Conservation (phyloP, 2,888 invertebrate species). For the Plagodis pulveraria region DNA sequence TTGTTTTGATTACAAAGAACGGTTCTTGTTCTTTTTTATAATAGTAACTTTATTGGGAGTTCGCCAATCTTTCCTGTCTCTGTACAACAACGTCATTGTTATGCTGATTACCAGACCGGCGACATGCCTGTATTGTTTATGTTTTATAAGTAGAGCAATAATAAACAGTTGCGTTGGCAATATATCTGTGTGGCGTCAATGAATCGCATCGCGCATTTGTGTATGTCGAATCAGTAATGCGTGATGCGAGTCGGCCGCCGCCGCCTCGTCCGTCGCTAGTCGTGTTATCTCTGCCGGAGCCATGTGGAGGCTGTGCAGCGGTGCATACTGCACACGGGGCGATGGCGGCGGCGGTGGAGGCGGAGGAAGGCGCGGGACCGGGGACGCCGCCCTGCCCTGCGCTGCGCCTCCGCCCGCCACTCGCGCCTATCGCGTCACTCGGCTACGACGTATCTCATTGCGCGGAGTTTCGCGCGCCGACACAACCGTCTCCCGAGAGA, state of each 20-base stretch:
- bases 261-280: conserved; percentile 30
- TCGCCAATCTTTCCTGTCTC: conserved; percentile 12
- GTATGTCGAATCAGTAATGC: conserved; percentile 54
- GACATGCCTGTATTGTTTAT: conserved; percentile 54
- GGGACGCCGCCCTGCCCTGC: conserved; percentile 40
- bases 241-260: conserved; percentile 44
- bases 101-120: conserved; percentile 32
- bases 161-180: conserved; percentile 65
- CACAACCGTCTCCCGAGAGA: conserved; percentile 57
- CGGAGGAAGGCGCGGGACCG: conserved; percentile 29
- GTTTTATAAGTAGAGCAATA: conserved; percentile 53
- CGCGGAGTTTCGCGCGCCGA: conserved; percentile 40
- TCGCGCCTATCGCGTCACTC: conserved; percentile 64
- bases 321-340: conserved; percentile 62
- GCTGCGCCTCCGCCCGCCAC: conserved; percentile 56
- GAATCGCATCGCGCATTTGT: conserved; percentile 62
- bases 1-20: conserved; percentile 35
- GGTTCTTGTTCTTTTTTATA: conserved; percentile 25
- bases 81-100: conserved; percentile 30
- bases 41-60: conserved; percentile 15
- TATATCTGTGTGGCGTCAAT: conserved; percentile 71
- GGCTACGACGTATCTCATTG: conserved; percentile 48
- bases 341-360: conserved; percentile 44
- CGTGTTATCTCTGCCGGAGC: conserved; percentile 64
- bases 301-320: conserved; percentile 76